A percentile compares a stretch with the other conserved stretches of the same genome.
Evolutionary conservation across 2,888 invertebrate genomes (phyloP).

Genomic region (Lacanobia wlatinum): DNA sequence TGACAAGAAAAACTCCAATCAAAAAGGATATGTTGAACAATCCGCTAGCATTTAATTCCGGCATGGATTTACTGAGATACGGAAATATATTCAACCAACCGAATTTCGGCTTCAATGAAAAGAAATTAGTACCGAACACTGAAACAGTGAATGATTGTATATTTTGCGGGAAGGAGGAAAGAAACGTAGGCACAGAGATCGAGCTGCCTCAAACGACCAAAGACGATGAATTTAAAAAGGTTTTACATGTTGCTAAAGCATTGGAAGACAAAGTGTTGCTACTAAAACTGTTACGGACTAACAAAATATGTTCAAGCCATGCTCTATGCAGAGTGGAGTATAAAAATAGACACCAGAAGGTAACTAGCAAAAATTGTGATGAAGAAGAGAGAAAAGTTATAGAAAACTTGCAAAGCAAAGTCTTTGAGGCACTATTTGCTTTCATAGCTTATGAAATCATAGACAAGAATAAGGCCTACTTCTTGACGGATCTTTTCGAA

Average conservation of each 20-base stretch:
- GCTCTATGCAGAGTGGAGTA: slow-evolving; percentile 30
- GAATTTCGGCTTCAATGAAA: not conserved
- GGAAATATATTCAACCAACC: slow-evolving; percentile 16
- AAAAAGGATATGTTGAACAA: slow-evolving; percentile 36
- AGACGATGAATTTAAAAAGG: not conserved
- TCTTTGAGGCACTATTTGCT: slow-evolving; percentile 23
- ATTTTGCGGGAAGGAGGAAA: slow-evolving; percentile 26
- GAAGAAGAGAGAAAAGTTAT: slow-evolving; percentile 26
- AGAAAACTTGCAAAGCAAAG: slow-evolving; percentile 19
- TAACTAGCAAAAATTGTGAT: slow-evolving; percentile 24
- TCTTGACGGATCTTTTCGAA: slow-evolving; percentile 36
- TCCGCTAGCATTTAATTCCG: slow-evolving; percentile 21
- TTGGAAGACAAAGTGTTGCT: slow-evolving; percentile 21
- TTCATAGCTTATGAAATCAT: slow-evolving; percentile 42
- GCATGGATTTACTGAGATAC: slow-evolving; percentile 32
- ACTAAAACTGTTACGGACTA: not conserved
- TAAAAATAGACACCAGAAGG: slow-evolving; percentile 33
- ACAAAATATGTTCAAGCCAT: not conserved
- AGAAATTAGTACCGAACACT: slow-evolving; percentile 10
- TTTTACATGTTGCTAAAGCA: slow-evolving; percentile 12
- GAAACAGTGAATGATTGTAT: slow-evolving; percentile 21
- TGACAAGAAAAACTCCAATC: slow-evolving; percentile 44
- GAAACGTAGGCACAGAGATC: slow-evolving; percentile 24
- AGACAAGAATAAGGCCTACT: slow-evolving; percentile 25
- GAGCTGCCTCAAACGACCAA: not conserved